These are phyloP conservation scores for Unio delphinus DNA, from an alignment of 2,888 invertebrate genomes.

Conservation along the genomic window DNA sequence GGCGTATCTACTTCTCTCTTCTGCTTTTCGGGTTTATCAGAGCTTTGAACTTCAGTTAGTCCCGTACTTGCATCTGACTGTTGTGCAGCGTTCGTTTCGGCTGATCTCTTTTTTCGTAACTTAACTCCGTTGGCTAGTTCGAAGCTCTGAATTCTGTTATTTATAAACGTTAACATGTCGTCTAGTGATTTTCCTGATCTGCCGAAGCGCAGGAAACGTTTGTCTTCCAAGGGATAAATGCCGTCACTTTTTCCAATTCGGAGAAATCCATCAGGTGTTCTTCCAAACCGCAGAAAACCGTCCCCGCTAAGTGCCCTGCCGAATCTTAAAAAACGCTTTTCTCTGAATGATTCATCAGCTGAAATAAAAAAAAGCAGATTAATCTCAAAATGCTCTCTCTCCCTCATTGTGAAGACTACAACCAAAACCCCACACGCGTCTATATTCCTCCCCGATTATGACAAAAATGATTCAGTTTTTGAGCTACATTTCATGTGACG, in stretches of 20 bases:
- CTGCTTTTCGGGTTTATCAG: conserved; percentile 36
- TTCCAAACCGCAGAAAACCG: conserved; percentile 50
- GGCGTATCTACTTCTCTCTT: conserved; percentile 27
- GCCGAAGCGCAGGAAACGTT: conserved; percentile 61
- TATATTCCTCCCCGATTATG: too few relatives aligned
- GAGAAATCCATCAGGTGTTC: conserved; percentile 43
- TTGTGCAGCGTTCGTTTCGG: conserved; percentile 18
- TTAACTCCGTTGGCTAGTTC: conserved; percentile 35
- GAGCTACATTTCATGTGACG: too few relatives aligned
- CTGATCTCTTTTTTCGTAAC: conserved; percentile 39
- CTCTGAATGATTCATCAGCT: conserved; percentile 26
- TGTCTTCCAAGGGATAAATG: conserved; percentile 42
- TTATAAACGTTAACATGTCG: conserved; percentile 36
- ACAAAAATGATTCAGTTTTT: too few relatives aligned
- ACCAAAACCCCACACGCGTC: too few relatives aligned
- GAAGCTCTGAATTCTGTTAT: conserved; percentile 30
- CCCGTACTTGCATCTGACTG: conserved; percentile 9
- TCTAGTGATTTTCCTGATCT: conserved; percentile 35
- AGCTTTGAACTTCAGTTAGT: conserved; percentile 11
- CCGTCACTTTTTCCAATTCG: conserved; percentile 42
- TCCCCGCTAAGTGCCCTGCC: conserved; percentile 50
- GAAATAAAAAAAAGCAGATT: conserved; percentile 13
- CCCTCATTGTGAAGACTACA: too few relatives aligned
- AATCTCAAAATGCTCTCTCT: too few relatives aligned
- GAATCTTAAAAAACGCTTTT: conserved; percentile 55